Percentiles rank a stretch among this genome's conserved stretches.
phyloP scores from a whole-genome alignment of 2,113 vertebrate genomes.

The Leuciscus idus region DNA sequence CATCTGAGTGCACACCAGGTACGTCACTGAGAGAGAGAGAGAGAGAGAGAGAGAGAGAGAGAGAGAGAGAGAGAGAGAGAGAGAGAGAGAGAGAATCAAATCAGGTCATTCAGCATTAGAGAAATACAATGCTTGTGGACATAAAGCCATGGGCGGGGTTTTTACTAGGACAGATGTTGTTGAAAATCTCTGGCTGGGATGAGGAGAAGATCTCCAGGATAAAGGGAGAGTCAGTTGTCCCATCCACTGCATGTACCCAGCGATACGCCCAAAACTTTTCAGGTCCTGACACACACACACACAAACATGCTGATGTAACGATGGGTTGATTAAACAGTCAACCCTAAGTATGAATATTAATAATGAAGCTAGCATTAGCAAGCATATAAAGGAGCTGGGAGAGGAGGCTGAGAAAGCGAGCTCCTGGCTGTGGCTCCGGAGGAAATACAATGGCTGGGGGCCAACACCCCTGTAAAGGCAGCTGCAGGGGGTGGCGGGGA shows the following conservation, averaged over 20 bases:
- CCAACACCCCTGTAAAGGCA: no score
- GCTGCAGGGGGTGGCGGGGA: no score
- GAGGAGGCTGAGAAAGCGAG: no score
- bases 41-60: not conserved
- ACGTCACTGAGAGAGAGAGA: slow-evolving; percentile 69
- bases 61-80: not conserved
- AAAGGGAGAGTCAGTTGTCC: slow-evolving; percentile 83
- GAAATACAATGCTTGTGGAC: not conserved
- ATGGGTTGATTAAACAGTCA: not conserved
- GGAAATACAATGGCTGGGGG: no score
- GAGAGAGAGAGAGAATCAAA: no score
- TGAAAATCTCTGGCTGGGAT: slow-evolving; percentile 91
- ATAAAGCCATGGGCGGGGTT: not conserved
- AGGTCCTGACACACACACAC: slow-evolving; percentile 67
- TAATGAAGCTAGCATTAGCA: not conserved
- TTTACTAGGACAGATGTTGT: slow-evolving; percentile 86
- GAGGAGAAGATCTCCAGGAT: slow-evolving; percentile 91
- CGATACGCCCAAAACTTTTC: slow-evolving; percentile 91
- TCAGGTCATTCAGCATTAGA: not conserved
- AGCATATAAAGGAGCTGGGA: not conserved
- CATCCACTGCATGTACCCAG: slow-evolving; percentile 88
- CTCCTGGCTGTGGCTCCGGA: no score
- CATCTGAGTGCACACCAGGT: slow-evolving; percentile 92
- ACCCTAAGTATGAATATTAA: not conserved
- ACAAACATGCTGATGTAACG: not conserved